phyloP scores from a whole-genome alignment of 2,797 vertebrate genomes.

The Microtus obscurus region DNA sequence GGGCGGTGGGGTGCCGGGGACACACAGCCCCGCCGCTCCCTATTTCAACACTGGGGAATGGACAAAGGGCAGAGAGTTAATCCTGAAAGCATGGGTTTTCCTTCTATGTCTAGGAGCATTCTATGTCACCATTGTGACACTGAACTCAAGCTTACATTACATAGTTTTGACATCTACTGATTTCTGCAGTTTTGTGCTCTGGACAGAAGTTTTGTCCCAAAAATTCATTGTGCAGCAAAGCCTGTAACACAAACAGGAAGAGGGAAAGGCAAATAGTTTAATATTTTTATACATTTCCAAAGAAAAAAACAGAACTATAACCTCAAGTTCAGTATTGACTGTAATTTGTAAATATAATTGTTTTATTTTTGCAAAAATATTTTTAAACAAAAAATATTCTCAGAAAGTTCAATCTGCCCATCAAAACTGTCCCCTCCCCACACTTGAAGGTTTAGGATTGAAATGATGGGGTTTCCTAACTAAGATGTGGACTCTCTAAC shows the following conservation, averaged over 20 bases:
- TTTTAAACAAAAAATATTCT: neutral
- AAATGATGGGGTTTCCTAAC: neutral
- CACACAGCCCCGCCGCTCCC: no score
- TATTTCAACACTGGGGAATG: neutral
- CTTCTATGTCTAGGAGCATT: neutral
- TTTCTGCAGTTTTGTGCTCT: neutral
- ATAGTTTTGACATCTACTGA: neutral
- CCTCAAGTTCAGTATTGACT: neutral
- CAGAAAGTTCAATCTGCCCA: neutral
- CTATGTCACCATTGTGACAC: accelerated
- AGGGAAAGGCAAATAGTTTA: neutral
- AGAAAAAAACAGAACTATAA: neutral
- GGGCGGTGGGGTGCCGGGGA: no score
- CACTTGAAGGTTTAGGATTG: neutral
- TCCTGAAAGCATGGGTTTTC: neutral
- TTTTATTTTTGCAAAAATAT: neutral
- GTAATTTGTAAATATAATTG: neutral
- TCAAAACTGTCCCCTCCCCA: neutral
- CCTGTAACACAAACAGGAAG: slow-evolving; percentile 86
- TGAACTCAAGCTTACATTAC: slow-evolving; percentile 59
- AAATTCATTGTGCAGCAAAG: slow-evolving; percentile 94
- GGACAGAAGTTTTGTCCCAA: slow-evolving; percentile 83
- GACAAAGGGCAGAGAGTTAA: neutral
- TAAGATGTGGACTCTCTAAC: no score
- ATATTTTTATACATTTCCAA: slow-evolving; percentile 21